Evolutionary conservation across 2,888 invertebrate genomes (phyloP).

Genomic region (Blastobasis lacticolella): DNA sequence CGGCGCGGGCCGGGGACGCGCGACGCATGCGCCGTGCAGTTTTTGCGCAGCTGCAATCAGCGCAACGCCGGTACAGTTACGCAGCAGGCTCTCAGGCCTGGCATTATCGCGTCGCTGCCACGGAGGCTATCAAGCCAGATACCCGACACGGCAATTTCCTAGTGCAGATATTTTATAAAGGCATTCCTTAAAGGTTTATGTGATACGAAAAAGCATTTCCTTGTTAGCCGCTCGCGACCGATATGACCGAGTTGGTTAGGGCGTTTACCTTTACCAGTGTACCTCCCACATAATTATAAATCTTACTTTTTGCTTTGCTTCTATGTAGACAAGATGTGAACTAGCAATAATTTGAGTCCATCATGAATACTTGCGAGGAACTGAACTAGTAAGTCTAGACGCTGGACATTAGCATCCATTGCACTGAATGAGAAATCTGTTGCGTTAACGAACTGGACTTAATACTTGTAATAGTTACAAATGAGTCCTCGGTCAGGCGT

Average conservation of each 20-base stretch:
- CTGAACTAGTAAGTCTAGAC: too few species aligned
- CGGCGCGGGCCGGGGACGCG: slow-evolving; percentile 11
- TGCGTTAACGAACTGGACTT: too few species aligned
- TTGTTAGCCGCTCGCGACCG: not conserved
- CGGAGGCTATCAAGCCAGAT: slow-evolving; percentile 8
- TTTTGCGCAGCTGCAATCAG: slow-evolving; percentile 37
- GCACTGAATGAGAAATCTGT: too few species aligned
- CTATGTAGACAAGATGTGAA: too few species aligned
- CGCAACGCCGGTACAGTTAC: slow-evolving; percentile 42
- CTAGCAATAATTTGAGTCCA: too few species aligned
- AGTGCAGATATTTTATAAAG: slow-evolving; percentile 3
- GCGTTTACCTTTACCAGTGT: not conserved
- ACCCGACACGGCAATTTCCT: slow-evolving; percentile 5
- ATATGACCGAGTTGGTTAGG: not conserved
- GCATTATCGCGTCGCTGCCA: slow-evolving; percentile 12
- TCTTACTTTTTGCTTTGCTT: not conserved
- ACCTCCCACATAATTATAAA: not conserved
- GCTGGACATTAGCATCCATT: too few species aligned
- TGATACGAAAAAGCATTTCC: not conserved
- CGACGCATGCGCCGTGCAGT: slow-evolving; percentile 28
- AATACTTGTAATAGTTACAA: too few species aligned
- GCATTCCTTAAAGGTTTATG: not conserved
- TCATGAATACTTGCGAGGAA: too few species aligned
- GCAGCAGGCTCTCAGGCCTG: slow-evolving; percentile 15
- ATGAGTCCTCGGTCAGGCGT: not conserved